phyloP scores from a whole-genome alignment of 64 coral and sea anemone genomes.

The Stylophora pistillata region DNA sequence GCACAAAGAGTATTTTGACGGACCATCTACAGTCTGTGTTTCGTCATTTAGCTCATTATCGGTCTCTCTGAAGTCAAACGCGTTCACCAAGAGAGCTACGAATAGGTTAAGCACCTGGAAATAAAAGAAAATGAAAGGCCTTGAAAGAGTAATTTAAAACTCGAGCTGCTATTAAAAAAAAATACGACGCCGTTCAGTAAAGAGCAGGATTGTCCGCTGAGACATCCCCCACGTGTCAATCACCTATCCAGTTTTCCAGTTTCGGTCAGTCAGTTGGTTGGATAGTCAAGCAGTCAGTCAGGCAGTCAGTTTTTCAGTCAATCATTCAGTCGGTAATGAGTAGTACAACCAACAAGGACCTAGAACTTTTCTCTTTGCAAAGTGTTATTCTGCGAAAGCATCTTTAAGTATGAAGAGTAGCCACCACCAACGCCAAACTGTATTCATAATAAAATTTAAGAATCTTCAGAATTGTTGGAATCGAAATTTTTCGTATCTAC shows the following conservation, averaged over 20 bases:
- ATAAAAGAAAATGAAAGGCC: background rate
- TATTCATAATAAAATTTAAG: too few relatives aligned
- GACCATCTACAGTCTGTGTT: background rate
- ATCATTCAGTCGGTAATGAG: background rate
- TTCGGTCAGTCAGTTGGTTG: background rate
- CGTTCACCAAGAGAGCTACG: conserved; percentile 55
- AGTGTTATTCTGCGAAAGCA: too few relatives aligned
- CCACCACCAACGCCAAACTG: too few relatives aligned
- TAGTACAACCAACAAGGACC: too few relatives aligned
- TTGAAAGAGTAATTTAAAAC: background rate
- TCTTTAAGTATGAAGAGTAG: too few relatives aligned
- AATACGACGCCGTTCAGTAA: background rate
- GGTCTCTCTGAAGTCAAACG: conserved; percentile 59
- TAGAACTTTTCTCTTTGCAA: too few relatives aligned
- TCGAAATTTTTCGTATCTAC: too few relatives aligned
- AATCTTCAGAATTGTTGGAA: too few relatives aligned
- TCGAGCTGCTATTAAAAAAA: background rate
- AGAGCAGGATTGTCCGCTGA: background rate
- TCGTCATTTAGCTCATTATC: conserved; percentile 16
- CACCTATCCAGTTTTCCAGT: too few relatives aligned
- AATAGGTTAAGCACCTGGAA: conserved; percentile 68
- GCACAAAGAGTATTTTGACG: background rate
- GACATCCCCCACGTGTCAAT: too few relatives aligned
- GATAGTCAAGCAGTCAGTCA: background rate
- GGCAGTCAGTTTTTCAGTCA: background rate